Conservation (phyloP, 1,140 invertebrate species). For the Meloidogyne chitwoodi region DNA sequence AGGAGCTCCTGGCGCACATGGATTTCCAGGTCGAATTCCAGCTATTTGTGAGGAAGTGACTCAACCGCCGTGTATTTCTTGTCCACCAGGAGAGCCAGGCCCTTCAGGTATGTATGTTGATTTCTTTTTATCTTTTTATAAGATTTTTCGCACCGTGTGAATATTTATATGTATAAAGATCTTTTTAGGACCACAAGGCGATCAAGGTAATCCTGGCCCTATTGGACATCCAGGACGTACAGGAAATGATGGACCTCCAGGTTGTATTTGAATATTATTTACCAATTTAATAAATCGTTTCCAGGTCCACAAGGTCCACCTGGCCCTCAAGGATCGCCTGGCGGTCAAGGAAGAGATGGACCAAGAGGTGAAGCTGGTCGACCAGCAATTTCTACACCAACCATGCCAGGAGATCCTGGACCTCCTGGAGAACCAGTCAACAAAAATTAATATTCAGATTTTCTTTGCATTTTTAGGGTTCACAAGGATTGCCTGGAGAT, state of each 20-base stretch:
- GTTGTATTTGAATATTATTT: background rate
- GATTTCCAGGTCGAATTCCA: constrained; percentile 58
- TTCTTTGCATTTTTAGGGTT: constrained; percentile 32
- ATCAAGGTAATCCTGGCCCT: constrained; percentile 42
- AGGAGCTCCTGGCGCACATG: constrained; percentile 51
- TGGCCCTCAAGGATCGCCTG: constrained; percentile 45
- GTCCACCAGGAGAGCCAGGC: constrained; percentile 49
- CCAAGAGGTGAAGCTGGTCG: constrained; percentile 55
- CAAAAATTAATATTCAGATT: background rate
- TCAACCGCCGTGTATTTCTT: constrained; percentile 56
- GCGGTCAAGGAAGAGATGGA: constrained; percentile 51
- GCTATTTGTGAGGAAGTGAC: constrained; percentile 58
- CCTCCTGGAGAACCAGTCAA: constrained; percentile 50
- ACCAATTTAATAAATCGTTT: background rate
- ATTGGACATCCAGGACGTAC: constrained; percentile 42
- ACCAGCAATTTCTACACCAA: constrained; percentile 58
- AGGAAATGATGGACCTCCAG: constrained; percentile 54
- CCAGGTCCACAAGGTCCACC: constrained; percentile 50
- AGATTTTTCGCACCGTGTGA: background rate
- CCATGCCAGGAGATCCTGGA: constrained; percentile 58
- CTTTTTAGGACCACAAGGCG: constrained; percentile 44
- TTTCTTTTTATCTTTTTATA: background rate
- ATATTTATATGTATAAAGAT: background rate
- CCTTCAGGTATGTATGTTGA: background rate
- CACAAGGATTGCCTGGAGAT: constrained; percentile 47